Conservation (phyloP, 1,140 invertebrate genomes). For the Augochlora pura region DNA sequence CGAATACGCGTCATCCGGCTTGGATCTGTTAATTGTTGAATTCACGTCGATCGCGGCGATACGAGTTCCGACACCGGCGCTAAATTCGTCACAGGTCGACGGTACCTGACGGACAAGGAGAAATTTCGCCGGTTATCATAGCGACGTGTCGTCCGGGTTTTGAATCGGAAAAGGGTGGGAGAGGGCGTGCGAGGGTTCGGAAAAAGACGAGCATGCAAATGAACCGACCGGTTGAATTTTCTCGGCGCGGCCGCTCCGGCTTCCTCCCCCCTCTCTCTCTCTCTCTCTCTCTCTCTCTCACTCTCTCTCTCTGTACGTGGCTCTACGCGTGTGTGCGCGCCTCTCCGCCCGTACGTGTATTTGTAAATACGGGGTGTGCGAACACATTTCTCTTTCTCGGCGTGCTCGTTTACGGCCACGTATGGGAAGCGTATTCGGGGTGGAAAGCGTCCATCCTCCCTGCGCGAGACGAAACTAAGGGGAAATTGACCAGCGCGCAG, state of each 20-base stretch:
- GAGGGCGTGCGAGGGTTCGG: slow-evolving; percentile 48
- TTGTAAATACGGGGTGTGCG: slow-evolving; percentile 55
- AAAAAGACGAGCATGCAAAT: slow-evolving; percentile 70
- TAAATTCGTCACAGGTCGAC: background rate
- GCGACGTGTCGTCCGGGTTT: slow-evolving; percentile 47
- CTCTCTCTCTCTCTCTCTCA: too few species aligned
- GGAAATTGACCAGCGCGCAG: slow-evolving; percentile 76
- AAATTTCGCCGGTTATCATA: slow-evolving; percentile 60
- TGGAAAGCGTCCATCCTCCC: slow-evolving; percentile 62
- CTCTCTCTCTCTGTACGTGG: slow-evolving; percentile 30
- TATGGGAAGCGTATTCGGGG: slow-evolving; percentile 57
- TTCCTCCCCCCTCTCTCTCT: too few species aligned
- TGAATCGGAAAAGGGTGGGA: slow-evolving; percentile 59
- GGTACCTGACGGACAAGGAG: slow-evolving; percentile 26
- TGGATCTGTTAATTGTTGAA: background rate
- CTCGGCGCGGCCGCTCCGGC: slow-evolving; percentile 48
- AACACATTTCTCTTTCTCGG: slow-evolving; percentile 38
- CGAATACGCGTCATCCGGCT: too few species aligned
- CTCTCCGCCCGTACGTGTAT: slow-evolving; percentile 42
- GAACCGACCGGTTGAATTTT: slow-evolving; percentile 68
- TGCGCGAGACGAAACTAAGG: slow-evolving; percentile 68
- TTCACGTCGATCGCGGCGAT: background rate
- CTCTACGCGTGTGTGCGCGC: slow-evolving; percentile 29
- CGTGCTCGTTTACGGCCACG: slow-evolving; percentile 59
- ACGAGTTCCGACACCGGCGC: background rate